Percentiles rank a stretch among this genome's conserved stretches.
Conservation (phyloP, 2,113 vertebrate species). For the Caranx ignobilis region DNA sequence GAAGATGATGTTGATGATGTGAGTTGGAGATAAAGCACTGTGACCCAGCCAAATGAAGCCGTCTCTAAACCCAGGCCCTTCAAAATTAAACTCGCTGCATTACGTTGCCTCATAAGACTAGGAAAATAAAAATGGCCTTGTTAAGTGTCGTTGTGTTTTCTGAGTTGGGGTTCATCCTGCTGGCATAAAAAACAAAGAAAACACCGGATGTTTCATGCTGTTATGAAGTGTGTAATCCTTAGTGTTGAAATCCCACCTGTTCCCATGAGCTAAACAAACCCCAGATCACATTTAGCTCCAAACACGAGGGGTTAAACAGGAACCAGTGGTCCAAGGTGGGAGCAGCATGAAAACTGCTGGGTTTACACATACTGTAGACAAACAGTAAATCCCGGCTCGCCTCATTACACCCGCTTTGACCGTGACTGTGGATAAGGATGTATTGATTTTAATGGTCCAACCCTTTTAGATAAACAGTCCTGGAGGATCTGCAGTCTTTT, state of each 20-base stretch:
- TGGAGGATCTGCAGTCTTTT: slow-evolving; percentile 38
- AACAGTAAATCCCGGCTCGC: slow-evolving; percentile 51
- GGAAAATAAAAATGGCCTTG: not conserved
- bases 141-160: no score
- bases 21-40: no score
- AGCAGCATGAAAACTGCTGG: not conserved
- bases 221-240: not conserved
- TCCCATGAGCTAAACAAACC: not conserved
- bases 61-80: no score
- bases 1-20: no score
- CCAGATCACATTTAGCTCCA: not conserved
- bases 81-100: no score
- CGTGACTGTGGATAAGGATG: slow-evolving; percentile 48
- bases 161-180: not conserved
- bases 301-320: not conserved
- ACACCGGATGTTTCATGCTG: not conserved
- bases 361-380: slow-evolving; percentile 31
- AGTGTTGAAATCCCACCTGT: not conserved
- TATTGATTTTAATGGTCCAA: slow-evolving; percentile 60
- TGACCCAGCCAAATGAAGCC: no score
- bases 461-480: slow-evolving; percentile 67
- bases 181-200: not conserved
- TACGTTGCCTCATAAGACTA: no score
- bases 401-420: slow-evolving; percentile 63
- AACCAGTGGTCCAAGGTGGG: slow-evolving; percentile 7